phyloP scores from a whole-genome alignment of 2,888 invertebrate species.

The Sphinx pinastri region DNA sequence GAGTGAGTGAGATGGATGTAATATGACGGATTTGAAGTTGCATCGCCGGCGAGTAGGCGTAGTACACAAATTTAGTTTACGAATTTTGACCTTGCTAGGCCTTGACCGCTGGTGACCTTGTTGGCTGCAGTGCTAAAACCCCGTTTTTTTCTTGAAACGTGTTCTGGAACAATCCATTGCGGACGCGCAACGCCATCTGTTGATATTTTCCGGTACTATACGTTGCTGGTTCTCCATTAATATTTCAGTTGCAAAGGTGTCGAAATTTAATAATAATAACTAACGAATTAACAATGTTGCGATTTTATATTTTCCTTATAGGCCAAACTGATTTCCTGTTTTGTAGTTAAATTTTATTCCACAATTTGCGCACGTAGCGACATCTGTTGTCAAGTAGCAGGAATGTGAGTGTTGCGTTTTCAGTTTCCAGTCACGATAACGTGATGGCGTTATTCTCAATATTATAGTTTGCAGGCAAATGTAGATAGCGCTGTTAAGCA shows the following conservation, averaged over 20 bases:
- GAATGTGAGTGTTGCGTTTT: background rate
- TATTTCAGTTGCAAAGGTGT: no score
- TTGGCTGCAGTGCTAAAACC: slow-evolving; percentile 32
- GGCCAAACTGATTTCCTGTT: no score
- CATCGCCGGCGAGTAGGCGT: slow-evolving; percentile 2
- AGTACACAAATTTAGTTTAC: slow-evolving; percentile 19
- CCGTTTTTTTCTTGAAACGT: slow-evolving; percentile 43
- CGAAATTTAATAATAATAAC: no score
- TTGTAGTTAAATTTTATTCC: background rate
- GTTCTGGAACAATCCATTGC: slow-evolving; percentile 50
- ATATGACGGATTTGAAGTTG: background rate
- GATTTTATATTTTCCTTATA: no score
- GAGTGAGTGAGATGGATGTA: background rate
- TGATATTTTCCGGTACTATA: slow-evolving; percentile 30
- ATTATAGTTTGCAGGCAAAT: background rate
- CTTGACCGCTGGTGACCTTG: slow-evolving; percentile 62
- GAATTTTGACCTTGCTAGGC: slow-evolving; percentile 52
- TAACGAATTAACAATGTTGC: no score
- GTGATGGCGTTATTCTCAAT: slow-evolving; percentile 33
- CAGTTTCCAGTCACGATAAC: background rate
- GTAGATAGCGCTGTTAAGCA: slow-evolving; percentile 32
- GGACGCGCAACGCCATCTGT: slow-evolving; percentile 44
- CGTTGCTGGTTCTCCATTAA: background rate
- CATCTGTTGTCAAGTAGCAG: slow-evolving; percentile 43
- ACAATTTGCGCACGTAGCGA: slow-evolving; percentile 31